These are phyloP conservation scores for Drosophila hydei DNA, from an alignment of 1,140 invertebrate genomes.

Conservation along the genomic window DNA sequence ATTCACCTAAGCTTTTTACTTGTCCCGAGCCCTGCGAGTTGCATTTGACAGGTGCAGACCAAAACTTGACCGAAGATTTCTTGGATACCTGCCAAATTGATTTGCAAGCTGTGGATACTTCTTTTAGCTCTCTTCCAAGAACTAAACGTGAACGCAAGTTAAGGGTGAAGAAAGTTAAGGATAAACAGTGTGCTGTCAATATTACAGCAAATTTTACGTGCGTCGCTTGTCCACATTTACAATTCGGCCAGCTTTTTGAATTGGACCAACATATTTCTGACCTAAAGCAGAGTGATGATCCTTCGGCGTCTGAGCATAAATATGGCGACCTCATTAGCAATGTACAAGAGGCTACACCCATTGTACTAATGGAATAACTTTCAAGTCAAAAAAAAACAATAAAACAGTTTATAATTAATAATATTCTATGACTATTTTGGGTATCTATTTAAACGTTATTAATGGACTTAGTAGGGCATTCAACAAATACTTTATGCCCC, in stretches of 20 bases:
- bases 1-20: constrained; percentile 17
- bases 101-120: background rate
- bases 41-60: background rate
- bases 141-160: background rate
- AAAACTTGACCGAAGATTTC: background rate
- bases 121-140: background rate
- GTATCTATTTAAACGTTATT: constrained; percentile 88
- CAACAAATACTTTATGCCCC: constrained; percentile 89
- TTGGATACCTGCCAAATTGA: background rate
- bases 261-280: constrained; percentile 1
- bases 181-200: background rate
- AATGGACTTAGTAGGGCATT: constrained; percentile 91
- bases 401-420: constrained; percentile 22
- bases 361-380: too few relatives aligned
- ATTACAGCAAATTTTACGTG: constrained; percentile 1
- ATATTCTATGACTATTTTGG: background rate
- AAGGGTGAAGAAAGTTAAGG: background rate
- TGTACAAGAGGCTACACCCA: background rate
- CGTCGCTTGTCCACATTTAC: background rate
- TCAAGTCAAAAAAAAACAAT: constrained; percentile 25
- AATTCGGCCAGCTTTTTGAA: background rate
- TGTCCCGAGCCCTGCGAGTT: constrained; percentile 34
- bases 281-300: background rate
- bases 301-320: background rate
- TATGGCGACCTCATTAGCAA: background rate